Percentiles rank a stretch among this genome's conserved stretches.
Evolutionary conservation across 2,113 vertebrate species (phyloP).

Genomic region (Plecotus auritus): DNA sequence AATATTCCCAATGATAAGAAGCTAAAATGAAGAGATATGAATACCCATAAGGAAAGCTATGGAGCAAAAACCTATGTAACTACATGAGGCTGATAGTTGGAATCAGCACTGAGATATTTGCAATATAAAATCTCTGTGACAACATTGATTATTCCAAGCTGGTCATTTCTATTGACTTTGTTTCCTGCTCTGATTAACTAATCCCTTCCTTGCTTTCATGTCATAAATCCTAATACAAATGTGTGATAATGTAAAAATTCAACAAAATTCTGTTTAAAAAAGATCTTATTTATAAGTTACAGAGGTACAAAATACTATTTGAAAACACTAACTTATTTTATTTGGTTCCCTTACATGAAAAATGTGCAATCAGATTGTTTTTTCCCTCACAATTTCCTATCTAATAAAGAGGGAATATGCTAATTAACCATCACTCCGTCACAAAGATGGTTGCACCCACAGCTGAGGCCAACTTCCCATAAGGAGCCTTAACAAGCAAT

Average conservation of each 20-base stretch:
- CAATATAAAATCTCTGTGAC: neutral
- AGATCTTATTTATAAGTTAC: neutral
- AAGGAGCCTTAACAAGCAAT: too few relatives aligned
- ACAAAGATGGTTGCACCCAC: too few relatives aligned
- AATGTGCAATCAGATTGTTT: neutral
- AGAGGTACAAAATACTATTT: neutral
- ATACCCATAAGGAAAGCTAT: neutral
- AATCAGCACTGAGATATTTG: neutral
- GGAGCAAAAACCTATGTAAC: neutral
- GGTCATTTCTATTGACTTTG: neutral
- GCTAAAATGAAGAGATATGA: neutral
- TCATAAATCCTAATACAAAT: neutral
- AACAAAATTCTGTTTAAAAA: neutral
- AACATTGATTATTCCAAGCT: neutral
- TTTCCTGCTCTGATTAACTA: neutral
- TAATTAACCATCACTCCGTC: too few relatives aligned
- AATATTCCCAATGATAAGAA: neutral
- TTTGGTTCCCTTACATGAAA: conserved; percentile 43
- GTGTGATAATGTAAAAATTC: neutral
- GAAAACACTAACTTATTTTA: neutral
- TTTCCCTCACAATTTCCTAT: conserved; percentile 3
- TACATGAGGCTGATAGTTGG: neutral
- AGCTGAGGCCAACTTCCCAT: too few relatives aligned
- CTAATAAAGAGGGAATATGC: too few relatives aligned
- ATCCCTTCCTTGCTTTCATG: neutral